Base-by-base conservation (phyloP, 1,140 invertebrate species). In the Diploscapter pachys region DNA sequence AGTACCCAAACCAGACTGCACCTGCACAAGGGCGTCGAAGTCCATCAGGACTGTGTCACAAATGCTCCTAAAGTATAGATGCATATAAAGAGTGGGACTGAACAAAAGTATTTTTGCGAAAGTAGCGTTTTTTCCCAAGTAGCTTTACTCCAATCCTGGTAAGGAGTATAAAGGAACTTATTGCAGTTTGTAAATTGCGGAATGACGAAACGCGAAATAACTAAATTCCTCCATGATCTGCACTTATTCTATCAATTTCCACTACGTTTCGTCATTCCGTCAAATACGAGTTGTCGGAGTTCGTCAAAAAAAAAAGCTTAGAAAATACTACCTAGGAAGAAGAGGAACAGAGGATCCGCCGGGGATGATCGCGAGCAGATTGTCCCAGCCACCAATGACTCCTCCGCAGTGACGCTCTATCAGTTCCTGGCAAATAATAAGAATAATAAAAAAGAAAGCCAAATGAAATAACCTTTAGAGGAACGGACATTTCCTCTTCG, bases 401-500 rank as follows among this genome's bases (percentile, higher is more conserved):
- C 95, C 97, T 53, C 96, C 96, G 61, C 93, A 93, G 87, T 99
- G 97, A 71, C 91, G 88, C 87, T 99, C 95, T 77, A 99, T 96
- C 5, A 99, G 87, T 84, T 99, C 95, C 75, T 31, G 31, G 31
- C 0, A 31, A 31, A 31, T 31, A 31, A 31, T 31, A 31, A 31
- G 0, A 31, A 31, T 0, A 31, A 31, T 31, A 31, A 31, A 31
- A 31, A 31, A 31, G 31, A 31, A 31, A 31, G 31, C 31, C 31
- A 31, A 31, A 31, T 31, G 31, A 31, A 31, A 31, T 31, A 31
- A 31, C 31, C 31, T 87, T 93, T 57, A 99, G 87, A 0, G 96
- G 94, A 78, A 99, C 93, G 51, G 95, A 97, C 96, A 99, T 99
- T 88, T 98, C 96, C 86, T 99, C 97, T 86, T 99, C 97, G 0